Evolutionary conservation across 2,888 invertebrate species (phyloP).

Genomic region (Rotaria macrura): DNA sequence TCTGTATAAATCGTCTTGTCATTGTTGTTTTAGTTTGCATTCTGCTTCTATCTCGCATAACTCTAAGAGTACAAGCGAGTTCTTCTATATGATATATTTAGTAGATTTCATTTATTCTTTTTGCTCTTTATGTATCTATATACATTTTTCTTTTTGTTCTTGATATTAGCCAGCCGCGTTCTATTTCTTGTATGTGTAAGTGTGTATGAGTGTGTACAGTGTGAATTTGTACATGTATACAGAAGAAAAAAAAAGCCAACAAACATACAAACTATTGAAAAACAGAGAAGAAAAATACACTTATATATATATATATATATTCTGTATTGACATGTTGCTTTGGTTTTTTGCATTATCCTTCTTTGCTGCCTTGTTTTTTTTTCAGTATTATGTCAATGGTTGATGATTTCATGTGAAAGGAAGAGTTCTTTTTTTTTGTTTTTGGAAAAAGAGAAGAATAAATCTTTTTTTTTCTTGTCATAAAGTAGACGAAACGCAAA

Average conservation of each 20-base stretch:
- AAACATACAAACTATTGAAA: background rate
- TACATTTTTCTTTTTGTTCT: background rate
- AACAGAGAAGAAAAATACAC: background rate
- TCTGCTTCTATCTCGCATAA: too few relatives aligned
- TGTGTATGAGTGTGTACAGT: too few relatives aligned
- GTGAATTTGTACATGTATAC: background rate
- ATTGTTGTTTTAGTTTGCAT: background rate
- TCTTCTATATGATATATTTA: background rate
- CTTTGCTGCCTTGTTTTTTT: constrained; percentile 7
- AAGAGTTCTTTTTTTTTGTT: background rate
- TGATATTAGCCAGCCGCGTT: background rate
- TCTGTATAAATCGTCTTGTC: background rate
- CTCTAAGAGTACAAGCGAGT: too few relatives aligned
- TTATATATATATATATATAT: too few relatives aligned
- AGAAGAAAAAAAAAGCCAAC: background rate
- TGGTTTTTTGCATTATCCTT: background rate
- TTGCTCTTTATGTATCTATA: background rate
- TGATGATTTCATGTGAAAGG: background rate
- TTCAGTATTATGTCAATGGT: background rate
- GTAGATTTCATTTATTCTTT: background rate
- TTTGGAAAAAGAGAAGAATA: background rate
- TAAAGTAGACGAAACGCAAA: background rate
- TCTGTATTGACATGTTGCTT: background rate
- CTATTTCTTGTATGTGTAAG: too few relatives aligned
- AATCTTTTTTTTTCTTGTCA: background rate